Evolutionary conservation across 2,113 vertebrate genomes (phyloP).

Genomic region (Xiphorhynchus elegans): DNA sequence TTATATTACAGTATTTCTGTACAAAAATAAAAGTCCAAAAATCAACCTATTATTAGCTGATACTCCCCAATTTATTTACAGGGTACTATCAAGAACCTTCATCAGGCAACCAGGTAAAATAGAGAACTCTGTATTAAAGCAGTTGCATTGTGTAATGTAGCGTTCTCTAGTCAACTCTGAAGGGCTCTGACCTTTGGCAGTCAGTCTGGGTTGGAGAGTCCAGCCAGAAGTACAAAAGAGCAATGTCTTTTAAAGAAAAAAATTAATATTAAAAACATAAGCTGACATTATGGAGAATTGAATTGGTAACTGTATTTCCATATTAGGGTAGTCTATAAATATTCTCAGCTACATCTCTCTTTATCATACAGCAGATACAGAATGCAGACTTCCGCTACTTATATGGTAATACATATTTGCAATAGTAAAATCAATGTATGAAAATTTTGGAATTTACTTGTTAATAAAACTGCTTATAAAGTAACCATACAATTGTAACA

Average conservation of each 20-base stretch:
- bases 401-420: slow-evolving; percentile 29
- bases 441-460: slow-evolving; percentile 34
- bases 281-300: slow-evolving; percentile 38
- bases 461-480: slow-evolving; percentile 63
- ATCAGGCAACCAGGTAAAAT: slow-evolving; percentile 33
- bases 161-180: not conserved
- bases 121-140: slow-evolving; percentile 9
- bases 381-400: slow-evolving; percentile 59
- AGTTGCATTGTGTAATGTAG: not conserved
- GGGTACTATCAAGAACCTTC: slow-evolving; percentile 47
- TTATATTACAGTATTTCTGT: slow-evolving; percentile 75
- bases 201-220: not conserved
- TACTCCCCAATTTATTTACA: slow-evolving; percentile 67
- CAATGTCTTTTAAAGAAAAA: slow-evolving; percentile 49
- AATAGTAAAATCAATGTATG: slow-evolving; percentile 56
- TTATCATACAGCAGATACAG: slow-evolving; percentile 74
- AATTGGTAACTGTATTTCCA: slow-evolving; percentile 40
- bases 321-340: slow-evolving; percentile 74
- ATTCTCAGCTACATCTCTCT: slow-evolving; percentile 66
- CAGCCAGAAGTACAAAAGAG: not conserved
- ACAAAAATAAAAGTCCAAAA: slow-evolving; percentile 76
- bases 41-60: slow-evolving; percentile 47
- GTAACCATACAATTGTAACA: slow-evolving; percentile 46
- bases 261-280: slow-evolving; percentile 56
- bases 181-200: slow-evolving; percentile 9